Evolutionary conservation across 2,113 vertebrate genomes (phyloP).

Genomic region (Gobiocypris rarus): DNA sequence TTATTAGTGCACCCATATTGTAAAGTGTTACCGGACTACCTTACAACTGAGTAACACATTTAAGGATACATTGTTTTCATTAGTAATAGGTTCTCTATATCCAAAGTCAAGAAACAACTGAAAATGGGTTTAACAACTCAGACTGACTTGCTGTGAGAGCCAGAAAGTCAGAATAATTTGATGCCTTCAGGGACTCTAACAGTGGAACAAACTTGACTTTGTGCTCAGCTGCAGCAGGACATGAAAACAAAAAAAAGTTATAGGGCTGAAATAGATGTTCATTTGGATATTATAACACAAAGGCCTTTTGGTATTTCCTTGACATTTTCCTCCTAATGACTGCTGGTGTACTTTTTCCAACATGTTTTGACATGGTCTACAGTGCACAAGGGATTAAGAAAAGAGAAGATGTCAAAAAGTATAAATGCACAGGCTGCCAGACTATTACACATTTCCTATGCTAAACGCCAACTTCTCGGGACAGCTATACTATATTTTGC

Average conservation of each 20-base stretch:
- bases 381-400: background rate
- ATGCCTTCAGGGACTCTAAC: background rate
- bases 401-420: background rate
- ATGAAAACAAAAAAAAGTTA: conserved; percentile 4
- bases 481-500: background rate
- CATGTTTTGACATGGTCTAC: conserved; percentile 22
- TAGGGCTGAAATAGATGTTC: background rate
- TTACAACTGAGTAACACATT: background rate
- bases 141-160: background rate
- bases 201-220: background rate
- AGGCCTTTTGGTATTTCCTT: background rate
- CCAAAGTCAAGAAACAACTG: background rate
- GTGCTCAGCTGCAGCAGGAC: background rate
- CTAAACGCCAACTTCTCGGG: background rate
- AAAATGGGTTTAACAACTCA: conserved; percentile 12
- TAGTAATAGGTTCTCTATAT: background rate
- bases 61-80: background rate
- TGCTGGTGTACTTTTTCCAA: background rate
- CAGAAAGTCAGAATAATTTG: background rate
- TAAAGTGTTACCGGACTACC: too few species aligned
- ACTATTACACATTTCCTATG: background rate
- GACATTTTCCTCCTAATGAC: conserved; percentile 6
- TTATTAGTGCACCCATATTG: too few species aligned
- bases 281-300: background rate
- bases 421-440: background rate